Evolutionary conservation across 2,113 vertebrate genomes (phyloP).

Genomic region (Tympanuchus pallidicinctus): DNA sequence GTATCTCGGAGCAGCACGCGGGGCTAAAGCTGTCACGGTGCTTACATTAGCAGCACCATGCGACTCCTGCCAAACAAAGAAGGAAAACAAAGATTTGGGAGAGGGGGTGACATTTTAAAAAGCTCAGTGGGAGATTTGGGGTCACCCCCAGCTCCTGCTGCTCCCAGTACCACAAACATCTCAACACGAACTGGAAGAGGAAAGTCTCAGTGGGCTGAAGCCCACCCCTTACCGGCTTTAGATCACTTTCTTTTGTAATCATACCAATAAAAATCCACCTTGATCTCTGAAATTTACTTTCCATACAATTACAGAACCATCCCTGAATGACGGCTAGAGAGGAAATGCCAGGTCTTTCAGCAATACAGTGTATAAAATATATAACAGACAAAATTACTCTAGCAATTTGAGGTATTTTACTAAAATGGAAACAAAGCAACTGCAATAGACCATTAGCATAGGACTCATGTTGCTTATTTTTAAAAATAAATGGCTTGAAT

Average conservation of each 20-base stretch:
- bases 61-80: neutral
- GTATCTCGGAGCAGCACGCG: neutral
- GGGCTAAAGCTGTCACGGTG: neutral
- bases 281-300: neutral
- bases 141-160: constrained; percentile 5
- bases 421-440: constrained; percentile 72
- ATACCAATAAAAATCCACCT: neutral
- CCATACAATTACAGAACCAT: constrained; percentile 25
- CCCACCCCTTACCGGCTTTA: constrained; percentile 5
- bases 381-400: constrained; percentile 59
- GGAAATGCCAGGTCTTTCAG: constrained; percentile 34
- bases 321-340: neutral
- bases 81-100: neutral
- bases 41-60: neutral
- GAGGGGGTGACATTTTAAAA: neutral
- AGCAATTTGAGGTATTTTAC: constrained; percentile 58
- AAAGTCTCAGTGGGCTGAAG: neutral
- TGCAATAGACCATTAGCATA: constrained; percentile 58
- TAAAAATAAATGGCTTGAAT: constrained; percentile 67
- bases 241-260: constrained; percentile 34
- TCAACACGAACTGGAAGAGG: neutral
- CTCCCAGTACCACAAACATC: neutral
- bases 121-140: neutral
- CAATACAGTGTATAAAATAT: constrained; percentile 53
- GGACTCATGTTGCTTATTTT: constrained; percentile 66